Percentiles rank a stretch among this genome's conserved stretches.
phyloP scores from a whole-genome alignment of 2,888 invertebrate genomes.

The Ectemnius cavifrons region DNA sequence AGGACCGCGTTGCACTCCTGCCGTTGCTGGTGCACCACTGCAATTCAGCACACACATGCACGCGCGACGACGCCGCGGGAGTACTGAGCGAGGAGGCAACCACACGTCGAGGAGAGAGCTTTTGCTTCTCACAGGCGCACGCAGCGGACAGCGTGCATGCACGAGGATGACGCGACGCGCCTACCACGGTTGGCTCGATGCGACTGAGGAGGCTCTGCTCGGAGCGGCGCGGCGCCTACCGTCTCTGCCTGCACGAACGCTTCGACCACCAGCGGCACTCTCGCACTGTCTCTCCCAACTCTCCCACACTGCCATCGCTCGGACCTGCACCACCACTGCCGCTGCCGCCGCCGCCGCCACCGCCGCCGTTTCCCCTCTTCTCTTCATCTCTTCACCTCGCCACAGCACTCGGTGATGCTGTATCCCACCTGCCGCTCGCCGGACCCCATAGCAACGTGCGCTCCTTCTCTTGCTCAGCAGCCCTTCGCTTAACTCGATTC shows the following conservation, averaged over 20 bases:
- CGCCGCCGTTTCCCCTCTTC: neutral
- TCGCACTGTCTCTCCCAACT: constrained; percentile 16
- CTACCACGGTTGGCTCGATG: constrained; percentile 60
- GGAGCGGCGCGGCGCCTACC: constrained; percentile 23
- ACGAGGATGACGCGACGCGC: constrained; percentile 52
- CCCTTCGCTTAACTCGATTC: too few species aligned
- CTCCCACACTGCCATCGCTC: too few species aligned
- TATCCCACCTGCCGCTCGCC: too few species aligned
- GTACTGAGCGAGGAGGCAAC: constrained; percentile 43
- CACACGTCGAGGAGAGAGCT: constrained; percentile 42
- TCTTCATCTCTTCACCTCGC: too few species aligned
- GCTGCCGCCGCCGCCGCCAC: neutral
- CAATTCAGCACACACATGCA: constrained; percentile 42
- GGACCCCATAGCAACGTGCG: too few species aligned
- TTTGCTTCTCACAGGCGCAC: constrained; percentile 53
- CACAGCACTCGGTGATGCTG: too few species aligned
- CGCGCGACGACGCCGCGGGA: constrained; percentile 31
- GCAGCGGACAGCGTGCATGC: constrained; percentile 49
- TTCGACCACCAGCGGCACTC: constrained; percentile 40
- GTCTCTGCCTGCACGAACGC: constrained; percentile 27
- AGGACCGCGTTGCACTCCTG: too few species aligned
- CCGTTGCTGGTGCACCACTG: too few species aligned
- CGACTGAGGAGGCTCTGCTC: constrained; percentile 56
- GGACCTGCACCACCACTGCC: constrained; percentile 18
- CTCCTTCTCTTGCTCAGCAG: too few species aligned